phyloP scores from a whole-genome alignment of 1,140 invertebrate species.

The Arion vulgaris region DNA sequence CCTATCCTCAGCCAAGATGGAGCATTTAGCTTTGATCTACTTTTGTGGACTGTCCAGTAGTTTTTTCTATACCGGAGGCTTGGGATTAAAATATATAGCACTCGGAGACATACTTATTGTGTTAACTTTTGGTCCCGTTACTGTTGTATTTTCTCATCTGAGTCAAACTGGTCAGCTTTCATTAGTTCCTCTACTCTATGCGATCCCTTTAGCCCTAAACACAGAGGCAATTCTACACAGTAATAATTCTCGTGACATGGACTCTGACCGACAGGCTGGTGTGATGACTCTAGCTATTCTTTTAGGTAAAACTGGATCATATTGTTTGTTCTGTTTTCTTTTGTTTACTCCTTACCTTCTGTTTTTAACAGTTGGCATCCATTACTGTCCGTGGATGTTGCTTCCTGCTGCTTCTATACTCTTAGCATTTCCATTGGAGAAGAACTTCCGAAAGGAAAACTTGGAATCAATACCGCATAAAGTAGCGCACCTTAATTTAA shows the following conservation, averaged over 20 bases:
- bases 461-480: constrained; percentile 87
- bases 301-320: constrained; percentile 91
- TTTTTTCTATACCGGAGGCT: constrained; percentile 85
- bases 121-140: constrained; percentile 93
- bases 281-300: constrained; percentile 94
- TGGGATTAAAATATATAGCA: constrained; percentile 92
- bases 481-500: constrained; percentile 91
- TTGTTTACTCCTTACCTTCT: constrained; percentile 93
- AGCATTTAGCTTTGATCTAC: constrained; percentile 93
- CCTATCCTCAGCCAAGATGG: constrained; percentile 91
- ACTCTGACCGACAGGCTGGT: constrained; percentile 86
- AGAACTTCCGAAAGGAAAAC: constrained; percentile 85
- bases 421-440: constrained; percentile 90
- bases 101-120: constrained; percentile 91
- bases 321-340: constrained; percentile 90
- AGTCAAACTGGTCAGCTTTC: constrained; percentile 87
- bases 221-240: constrained; percentile 95
- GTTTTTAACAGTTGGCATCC: constrained; percentile 86
- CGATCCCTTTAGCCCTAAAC: constrained; percentile 92
- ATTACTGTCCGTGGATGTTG: constrained; percentile 87
- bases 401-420: constrained; percentile 89
- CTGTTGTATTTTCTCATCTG: constrained; percentile 94
- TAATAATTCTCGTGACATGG: constrained; percentile 93
- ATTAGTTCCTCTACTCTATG: constrained; percentile 84
- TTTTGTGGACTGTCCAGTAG: constrained; percentile 94